These are phyloP conservation scores for Xylocampa areola DNA, from an alignment of 2,888 invertebrate species.

Conservation along the genomic window DNA sequence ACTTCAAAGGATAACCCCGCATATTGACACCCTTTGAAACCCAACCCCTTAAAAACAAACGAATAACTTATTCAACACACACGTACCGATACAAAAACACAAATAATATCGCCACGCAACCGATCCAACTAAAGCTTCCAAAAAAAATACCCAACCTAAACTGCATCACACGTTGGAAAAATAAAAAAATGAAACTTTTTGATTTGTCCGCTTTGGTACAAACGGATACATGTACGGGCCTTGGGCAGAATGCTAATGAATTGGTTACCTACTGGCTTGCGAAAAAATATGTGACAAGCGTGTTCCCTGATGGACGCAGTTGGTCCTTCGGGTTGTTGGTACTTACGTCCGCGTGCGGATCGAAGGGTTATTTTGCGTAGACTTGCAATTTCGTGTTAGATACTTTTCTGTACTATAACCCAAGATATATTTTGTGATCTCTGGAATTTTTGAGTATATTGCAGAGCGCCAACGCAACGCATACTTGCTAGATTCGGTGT, in stretches of 20 bases:
- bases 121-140: slow-evolving; percentile 30
- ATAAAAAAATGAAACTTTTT: slow-evolving; percentile 63
- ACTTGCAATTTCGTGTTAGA: background rate
- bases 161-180: slow-evolving; percentile 47
- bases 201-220: slow-evolving; percentile 61
- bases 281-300: slow-evolving; percentile 54
- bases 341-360: background rate
- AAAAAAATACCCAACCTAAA: slow-evolving; percentile 43
- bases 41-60: slow-evolving; percentile 9
- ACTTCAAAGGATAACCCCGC: slow-evolving; percentile 3
- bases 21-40: slow-evolving; percentile 28
- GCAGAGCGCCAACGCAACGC: no score
- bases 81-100: slow-evolving; percentile 28
- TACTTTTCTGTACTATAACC: background rate
- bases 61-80: slow-evolving; percentile 35
- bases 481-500: no score
- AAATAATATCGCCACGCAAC: slow-evolving; percentile 28
- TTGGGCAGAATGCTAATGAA: slow-evolving; percentile 74
- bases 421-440: background rate
- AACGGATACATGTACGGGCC: slow-evolving; percentile 53
- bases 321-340: slow-evolving; percentile 23
- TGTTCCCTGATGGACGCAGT: slow-evolving; percentile 42
- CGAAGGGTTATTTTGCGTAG: background rate
- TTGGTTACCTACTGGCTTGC: slow-evolving; percentile 62
- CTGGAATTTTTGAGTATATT: background rate